phyloP scores from a whole-genome alignment of 64 coral and sea anemone species.

The Montipora efflorescens region DNA sequence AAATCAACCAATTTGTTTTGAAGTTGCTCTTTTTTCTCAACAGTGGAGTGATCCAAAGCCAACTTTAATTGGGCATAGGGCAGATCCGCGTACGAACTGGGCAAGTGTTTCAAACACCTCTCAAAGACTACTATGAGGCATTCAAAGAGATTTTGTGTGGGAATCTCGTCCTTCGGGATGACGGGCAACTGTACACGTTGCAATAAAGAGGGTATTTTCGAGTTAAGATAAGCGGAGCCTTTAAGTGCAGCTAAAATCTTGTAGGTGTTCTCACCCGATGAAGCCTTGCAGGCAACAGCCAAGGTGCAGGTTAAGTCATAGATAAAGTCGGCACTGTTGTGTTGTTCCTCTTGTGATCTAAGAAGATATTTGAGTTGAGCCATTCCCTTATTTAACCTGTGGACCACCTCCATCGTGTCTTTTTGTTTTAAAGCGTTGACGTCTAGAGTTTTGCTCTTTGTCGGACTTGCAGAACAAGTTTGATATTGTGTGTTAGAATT shows the following conservation, averaged over 20 bases:
- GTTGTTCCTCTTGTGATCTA: neutral
- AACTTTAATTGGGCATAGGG: constrained; percentile 61
- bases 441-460: neutral
- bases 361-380: neutral
- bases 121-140: constrained; percentile 39
- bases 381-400: neutral
- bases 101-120: constrained; percentile 68
- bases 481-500: too few relatives aligned
- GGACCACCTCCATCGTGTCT: neutral
- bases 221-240: neutral
- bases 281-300: neutral
- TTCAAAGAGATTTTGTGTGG: neutral
- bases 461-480: neutral
- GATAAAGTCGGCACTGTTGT: constrained; percentile 9
- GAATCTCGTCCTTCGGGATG: neutral
- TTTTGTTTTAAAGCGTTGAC: neutral
- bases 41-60: constrained; percentile 24
- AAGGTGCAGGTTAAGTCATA: constrained; percentile 20
- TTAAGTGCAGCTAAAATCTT: constrained; percentile 29
- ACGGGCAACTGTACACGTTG: neutral
- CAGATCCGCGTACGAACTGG: constrained; percentile 73
- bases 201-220: constrained; percentile 27
- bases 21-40: constrained; percentile 3
- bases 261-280: neutral
- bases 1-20: constrained; percentile 29